These are phyloP conservation scores for Alitta virens DNA, from an alignment of 2,888 invertebrate genomes.

Conservation along the genomic window DNA sequence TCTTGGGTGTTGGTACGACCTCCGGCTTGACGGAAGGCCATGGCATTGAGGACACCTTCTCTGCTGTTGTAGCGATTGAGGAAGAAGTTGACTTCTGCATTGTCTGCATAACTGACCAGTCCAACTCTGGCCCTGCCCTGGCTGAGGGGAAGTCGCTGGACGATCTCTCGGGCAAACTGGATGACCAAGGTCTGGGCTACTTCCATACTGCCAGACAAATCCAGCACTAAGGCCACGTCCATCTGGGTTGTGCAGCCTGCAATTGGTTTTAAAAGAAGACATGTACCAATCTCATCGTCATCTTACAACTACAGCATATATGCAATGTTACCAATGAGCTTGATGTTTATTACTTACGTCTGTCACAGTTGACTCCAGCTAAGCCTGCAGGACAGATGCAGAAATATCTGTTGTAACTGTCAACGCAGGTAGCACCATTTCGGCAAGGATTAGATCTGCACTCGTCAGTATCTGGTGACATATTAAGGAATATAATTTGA, in stretches of 20 bases:
- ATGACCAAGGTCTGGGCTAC: slow-evolving; percentile 11
- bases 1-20: slow-evolving; percentile 27
- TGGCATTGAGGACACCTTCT: slow-evolving; percentile 20
- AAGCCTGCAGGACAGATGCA: slow-evolving; percentile 44
- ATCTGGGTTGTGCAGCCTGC: slow-evolving; percentile 16
- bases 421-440: slow-evolving; percentile 41
- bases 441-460: slow-evolving; percentile 43
- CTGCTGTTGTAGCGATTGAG: slow-evolving; percentile 15
- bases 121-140: slow-evolving; percentile 13
- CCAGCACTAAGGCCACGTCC: slow-evolving; percentile 25
- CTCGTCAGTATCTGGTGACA: slow-evolving; percentile 36
- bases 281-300: not conserved
- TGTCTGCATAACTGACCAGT: slow-evolving; percentile 14
- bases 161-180: slow-evolving; percentile 11
- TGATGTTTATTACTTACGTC: slow-evolving; percentile 5
- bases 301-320: not conserved
- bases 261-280: no score
- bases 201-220: slow-evolving; percentile 19
- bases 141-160: slow-evolving; percentile 16
- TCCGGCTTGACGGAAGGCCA: slow-evolving; percentile 14
- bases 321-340: not conserved
- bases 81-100: slow-evolving; percentile 12
- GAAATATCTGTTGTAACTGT: slow-evolving; percentile 34
- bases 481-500: no score
- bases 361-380: slow-evolving; percentile 42